Evolutionary conservation across 92 coral and sea anemone genomes (phyloP), one percentile per base, ranked within the genome.

Genomic region (Porites cylindrica): DNA sequence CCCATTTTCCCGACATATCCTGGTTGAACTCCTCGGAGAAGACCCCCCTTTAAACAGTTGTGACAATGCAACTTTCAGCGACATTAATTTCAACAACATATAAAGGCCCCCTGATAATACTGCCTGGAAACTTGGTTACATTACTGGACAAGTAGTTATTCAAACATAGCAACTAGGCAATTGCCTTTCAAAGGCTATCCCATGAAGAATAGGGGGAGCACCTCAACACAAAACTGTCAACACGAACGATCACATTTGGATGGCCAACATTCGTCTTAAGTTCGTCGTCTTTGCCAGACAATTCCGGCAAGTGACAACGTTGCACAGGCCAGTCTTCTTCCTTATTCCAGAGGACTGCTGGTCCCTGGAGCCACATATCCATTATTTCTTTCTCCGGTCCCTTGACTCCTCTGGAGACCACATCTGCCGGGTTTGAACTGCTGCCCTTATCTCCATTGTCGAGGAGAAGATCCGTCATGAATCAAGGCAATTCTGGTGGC

Each of bases 401-500:
- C n/a, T 51, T 72, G 11, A 1, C 78, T 2, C 78, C 62, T 12
- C 78, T 12, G 78, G 78, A 51, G 52, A 10, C 77, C 5, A 72
- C 19, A 59, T 72, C 77, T 11, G 77, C 58, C 6, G 90, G 76
- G 8, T 86, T 86, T 50, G 5, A 68, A 7, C 56, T 21, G 4
- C 65, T 60, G 23, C 47, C 8, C 90, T n/a, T 79, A 68, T 53
- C 82, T 79, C 90, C 90, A 86, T 54, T 86, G 86, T 11, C 64
- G 66, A 2, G 77, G 90, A 7, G 17, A 11, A 10, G 84, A 75
- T 17, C 64, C 82, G 10, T 86, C 87, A 8, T 63, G 90, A 12
- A 86, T 86, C 51, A 78, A 24, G 19, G 86, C 79, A 12, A 86
- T 9, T 21, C 87, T 29, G 80, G 79, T 86, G 17, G 90, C 87